Conservation (phyloP, 92 coral and sea anemone species). For the Anthopleura xanthogrammica region DNA sequence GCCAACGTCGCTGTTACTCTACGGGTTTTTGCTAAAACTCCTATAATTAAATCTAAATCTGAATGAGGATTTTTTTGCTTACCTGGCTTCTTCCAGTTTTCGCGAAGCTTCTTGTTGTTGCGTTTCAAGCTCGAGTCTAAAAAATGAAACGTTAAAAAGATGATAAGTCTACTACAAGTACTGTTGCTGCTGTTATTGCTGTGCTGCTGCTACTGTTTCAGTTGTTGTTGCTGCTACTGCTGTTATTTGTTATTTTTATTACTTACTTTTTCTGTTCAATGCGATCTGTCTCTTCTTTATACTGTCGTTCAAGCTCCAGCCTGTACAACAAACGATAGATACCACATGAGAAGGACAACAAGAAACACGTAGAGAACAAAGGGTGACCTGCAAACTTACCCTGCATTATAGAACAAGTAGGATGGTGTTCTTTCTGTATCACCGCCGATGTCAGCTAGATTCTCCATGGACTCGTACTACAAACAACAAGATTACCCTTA, state of each 20-base stretch:
- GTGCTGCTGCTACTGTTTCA: not conserved
- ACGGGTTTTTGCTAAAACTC: too few species aligned
- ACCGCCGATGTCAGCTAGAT: constrained; percentile 71
- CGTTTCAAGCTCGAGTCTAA: constrained; percentile 71
- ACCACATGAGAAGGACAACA: not conserved
- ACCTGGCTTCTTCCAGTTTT: constrained; percentile 97
- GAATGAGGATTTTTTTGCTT: not conserved
- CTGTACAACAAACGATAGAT: constrained; percentile 33
- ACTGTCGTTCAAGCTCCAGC: constrained; percentile 96
- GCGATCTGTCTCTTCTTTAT: constrained; percentile 88
- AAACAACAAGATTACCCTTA: not conserved
- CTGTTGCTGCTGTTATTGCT: not conserved
- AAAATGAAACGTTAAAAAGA: not conserved
- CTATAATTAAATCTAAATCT: too few species aligned
- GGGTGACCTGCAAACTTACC: constrained; percentile 47
- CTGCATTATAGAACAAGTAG: constrained; percentile 94
- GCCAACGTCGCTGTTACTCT: too few species aligned
- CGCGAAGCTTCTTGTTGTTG: constrained; percentile 92
- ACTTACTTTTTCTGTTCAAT: constrained; percentile 95
- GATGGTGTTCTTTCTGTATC: constrained; percentile 88
- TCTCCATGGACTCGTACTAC: constrained; percentile 93
- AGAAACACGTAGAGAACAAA: not conserved
- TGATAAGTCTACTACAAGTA: not conserved
- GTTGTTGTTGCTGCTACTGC: not conserved
- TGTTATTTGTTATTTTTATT: not conserved